phyloP scores from a whole-genome alignment of 2,797 vertebrate genomes.

The Cuculus canorus region DNA sequence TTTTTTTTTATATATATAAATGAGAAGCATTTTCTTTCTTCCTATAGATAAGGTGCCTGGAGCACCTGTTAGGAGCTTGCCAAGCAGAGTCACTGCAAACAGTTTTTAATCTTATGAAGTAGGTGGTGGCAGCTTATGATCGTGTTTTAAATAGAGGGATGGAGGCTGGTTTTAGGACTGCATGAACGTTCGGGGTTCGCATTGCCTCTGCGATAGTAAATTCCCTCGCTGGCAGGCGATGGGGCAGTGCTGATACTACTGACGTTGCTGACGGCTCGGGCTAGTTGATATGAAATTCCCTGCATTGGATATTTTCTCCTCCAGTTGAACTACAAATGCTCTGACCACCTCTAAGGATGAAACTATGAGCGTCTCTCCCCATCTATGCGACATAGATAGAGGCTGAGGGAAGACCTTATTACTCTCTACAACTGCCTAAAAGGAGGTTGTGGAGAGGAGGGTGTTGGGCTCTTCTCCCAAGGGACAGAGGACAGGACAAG shows the following conservation, averaged over 20 bases:
- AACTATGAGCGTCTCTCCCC: not conserved
- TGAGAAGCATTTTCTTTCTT: not conserved
- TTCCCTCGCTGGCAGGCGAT: not conserved
- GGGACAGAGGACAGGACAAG: too few species aligned
- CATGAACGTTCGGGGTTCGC: accelerated
- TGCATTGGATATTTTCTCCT: accelerated
- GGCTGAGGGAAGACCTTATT: too few species aligned
- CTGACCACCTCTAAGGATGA: not conserved
- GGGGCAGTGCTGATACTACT: not conserved
- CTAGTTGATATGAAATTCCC: not conserved
- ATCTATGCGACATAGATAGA: too few species aligned
- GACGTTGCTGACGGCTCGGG: not conserved
- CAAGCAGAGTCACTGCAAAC: not conserved
- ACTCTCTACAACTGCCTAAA: too few species aligned
- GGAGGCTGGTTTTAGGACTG: not conserved
- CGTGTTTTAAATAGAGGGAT: not conserved
- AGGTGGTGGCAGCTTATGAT: not conserved
- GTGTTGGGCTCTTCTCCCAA: too few species aligned
- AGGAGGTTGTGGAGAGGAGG: too few species aligned
- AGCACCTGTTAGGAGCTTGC: not conserved
- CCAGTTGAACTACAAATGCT: not conserved
- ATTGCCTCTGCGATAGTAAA: not conserved
- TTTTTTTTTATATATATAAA: not conserved
- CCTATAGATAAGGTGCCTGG: not conserved
- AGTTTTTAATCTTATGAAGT: not conserved